Conservation (phyloP, 2,113 vertebrate genomes). For the Pelobates fuscus region DNA sequence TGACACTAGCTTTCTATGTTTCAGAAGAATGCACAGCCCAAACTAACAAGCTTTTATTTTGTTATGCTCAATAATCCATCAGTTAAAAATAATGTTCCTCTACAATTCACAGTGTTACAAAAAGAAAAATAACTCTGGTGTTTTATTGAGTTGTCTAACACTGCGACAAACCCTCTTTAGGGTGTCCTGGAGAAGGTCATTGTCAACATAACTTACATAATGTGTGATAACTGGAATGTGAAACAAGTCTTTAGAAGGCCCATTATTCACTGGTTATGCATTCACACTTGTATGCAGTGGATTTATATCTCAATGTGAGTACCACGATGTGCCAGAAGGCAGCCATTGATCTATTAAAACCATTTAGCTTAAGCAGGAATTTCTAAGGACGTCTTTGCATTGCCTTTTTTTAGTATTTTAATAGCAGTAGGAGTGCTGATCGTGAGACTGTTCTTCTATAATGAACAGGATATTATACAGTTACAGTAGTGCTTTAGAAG, state of each 20-base stretch:
- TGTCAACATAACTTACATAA: conserved; percentile 63
- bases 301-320: conserved; percentile 68
- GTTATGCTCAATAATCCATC: no score
- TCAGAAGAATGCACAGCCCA: no score
- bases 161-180: no score
- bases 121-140: no score
- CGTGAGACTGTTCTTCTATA: neutral
- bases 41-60: no score
- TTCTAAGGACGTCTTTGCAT: neutral
- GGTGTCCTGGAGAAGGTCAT: conserved; percentile 72
- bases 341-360: conserved; percentile 66
- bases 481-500: no score
- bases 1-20: no score
- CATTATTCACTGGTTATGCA: conserved; percentile 72
- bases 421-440: neutral
- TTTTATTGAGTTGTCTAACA: no score
- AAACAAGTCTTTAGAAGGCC: conserved; percentile 62
- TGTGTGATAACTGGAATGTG: conserved; percentile 66
- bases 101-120: no score
- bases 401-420: neutral
- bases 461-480: neutral
- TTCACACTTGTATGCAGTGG: conserved; percentile 67
- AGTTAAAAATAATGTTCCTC: no score
- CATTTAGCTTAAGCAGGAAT: neutral
- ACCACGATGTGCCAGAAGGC: conserved; percentile 75